Evolutionary conservation across 2,113 vertebrate genomes (phyloP).

Genomic region (Peromyscus polionotus): DNA sequence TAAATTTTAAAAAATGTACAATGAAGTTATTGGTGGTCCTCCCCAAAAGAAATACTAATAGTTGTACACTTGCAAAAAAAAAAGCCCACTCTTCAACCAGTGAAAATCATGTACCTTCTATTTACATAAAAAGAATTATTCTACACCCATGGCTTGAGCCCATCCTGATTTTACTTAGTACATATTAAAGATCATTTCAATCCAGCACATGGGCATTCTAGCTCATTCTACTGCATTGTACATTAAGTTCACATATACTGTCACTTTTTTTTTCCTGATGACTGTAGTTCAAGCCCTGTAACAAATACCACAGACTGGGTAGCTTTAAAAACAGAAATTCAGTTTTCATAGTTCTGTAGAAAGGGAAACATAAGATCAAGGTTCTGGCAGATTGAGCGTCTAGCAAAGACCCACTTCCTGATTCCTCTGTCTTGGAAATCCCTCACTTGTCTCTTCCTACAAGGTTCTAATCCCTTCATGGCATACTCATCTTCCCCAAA

Average conservation of each 20-base stretch:
- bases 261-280: background rate
- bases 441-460: background rate
- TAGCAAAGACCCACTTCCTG: background rate
- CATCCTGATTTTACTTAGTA: constrained; percentile 9
- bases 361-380: background rate
- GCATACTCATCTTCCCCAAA: background rate
- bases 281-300: background rate
- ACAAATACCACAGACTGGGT: background rate
- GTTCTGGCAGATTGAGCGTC: background rate
- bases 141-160: too few species aligned
- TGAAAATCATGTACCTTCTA: background rate
- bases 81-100: background rate
- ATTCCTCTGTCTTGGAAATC: background rate
- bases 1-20: background rate
- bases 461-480: background rate
- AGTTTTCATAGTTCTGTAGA: background rate
- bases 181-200: background rate
- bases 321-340: background rate
- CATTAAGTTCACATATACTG: background rate
- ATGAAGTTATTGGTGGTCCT: background rate
- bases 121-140: background rate
- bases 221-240: background rate
- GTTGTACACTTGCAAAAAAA: background rate
- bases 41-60: background rate
- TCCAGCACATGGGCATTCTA: background rate